Evolutionary conservation across 2,888 invertebrate genomes (phyloP), one percentile per base, ranked within the genome.

Genomic region (Eupelmus urozonus): DNA sequence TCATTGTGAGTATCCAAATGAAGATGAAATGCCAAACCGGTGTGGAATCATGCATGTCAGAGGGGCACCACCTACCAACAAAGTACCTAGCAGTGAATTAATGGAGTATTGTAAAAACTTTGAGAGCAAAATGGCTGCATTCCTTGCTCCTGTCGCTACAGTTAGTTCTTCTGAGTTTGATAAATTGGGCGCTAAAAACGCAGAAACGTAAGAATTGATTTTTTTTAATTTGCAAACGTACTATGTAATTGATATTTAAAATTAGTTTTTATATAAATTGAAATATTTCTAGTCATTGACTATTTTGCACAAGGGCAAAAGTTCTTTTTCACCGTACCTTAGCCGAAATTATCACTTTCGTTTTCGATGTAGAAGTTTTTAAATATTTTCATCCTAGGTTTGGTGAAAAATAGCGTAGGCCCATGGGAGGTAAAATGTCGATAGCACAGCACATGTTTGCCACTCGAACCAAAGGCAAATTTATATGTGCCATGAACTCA

Each of bases 1-100:
- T 91, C 98, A 98, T 87, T 98, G 97, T 87, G 99, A 99, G 88
- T 99, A 99, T 90, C 98, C 98, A 0, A 98, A 98, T 85, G 99
- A 99, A 90, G 99, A 99, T 89, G 98, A 98, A 90, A 99, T 99
- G 99, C 99, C 99, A 0, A 99, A 99, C 90, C 93, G 98, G 49
- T 98, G 99, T 90, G 99, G 99, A 11, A 98, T 99, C 83, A 96
- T 99, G 92, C 99, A 99, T 87, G 98, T 98, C 0, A 93, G 99
- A 63, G 98, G 98, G 1, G 94, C 95, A 11, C 93, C 96, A 0
- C 97, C 98, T 0, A 92, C 94, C 9, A 94, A 95, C 72, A 97
- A 97, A 91, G 94, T 95, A 82, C 86, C 93, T 11, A 93, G 93
- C 81, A 93, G 93, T 81, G 96, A 94, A 91, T 89, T 96, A 82